Evolutionary conservation across 2,888 invertebrate genomes (phyloP).

Genomic region (Latrodectus hesperus): DNA sequence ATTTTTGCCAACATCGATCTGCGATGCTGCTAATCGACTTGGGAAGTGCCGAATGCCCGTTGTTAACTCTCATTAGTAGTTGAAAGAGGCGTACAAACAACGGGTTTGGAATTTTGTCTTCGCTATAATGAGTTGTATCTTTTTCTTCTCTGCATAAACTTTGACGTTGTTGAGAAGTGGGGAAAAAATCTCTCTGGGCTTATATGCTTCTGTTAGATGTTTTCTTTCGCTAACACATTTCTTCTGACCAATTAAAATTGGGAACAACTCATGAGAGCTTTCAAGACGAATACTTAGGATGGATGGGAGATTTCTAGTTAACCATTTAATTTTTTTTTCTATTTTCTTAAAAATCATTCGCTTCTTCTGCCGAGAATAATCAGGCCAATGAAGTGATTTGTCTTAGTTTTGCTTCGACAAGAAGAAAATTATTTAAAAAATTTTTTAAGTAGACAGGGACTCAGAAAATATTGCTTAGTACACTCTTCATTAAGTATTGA

Average conservation of each 20-base stretch:
- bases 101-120: slow-evolving; percentile 19
- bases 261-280: too few relatives aligned
- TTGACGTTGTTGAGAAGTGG: slow-evolving; percentile 1
- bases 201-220: neutral
- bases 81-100: slow-evolving; percentile 40
- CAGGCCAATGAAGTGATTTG: too few relatives aligned
- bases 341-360: too few relatives aligned
- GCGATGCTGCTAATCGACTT: slow-evolving; percentile 58
- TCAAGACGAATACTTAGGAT: too few relatives aligned
- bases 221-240: neutral
- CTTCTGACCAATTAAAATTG: neutral
- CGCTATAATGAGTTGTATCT: neutral
- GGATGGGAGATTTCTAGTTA: too few relatives aligned
- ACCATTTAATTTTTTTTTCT: too few relatives aligned
- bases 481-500: too few relatives aligned
- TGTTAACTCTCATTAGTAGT: slow-evolving; percentile 64
- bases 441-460: too few relatives aligned
- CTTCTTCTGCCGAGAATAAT: too few relatives aligned
- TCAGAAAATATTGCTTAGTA: too few relatives aligned
- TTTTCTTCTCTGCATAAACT: slow-evolving; percentile 21
- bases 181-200: neutral
- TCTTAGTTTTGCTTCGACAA: too few relatives aligned
- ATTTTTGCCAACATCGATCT: slow-evolving; percentile 48
- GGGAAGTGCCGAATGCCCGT: slow-evolving; percentile 50
- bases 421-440: too few relatives aligned